phyloP scores from a whole-genome alignment of 2,888 invertebrate species.

The Meta bourneti region DNA sequence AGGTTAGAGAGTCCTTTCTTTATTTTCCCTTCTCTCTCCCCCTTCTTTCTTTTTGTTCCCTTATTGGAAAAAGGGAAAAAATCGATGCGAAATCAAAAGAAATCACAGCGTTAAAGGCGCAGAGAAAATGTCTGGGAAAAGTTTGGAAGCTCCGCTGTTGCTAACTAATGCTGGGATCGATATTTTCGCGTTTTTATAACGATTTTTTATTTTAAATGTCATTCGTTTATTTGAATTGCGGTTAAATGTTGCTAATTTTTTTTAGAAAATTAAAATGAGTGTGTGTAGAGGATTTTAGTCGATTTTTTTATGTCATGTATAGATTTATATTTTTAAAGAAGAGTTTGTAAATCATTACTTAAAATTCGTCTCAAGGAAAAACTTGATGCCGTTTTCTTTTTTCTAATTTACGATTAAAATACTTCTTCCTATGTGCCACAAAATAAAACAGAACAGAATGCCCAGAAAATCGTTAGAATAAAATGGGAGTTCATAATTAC shows the following conservation, averaged over 20 bases:
- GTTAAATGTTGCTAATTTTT: not conserved
- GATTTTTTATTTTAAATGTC: not conserved
- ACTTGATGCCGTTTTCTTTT: too few relatives aligned
- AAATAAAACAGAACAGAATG: too few relatives aligned
- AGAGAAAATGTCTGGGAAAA: constrained; percentile 21
- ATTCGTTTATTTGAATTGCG: not conserved
- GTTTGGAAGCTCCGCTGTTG: constrained; percentile 28
- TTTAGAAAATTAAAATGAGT: too few relatives aligned
- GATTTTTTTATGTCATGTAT: too few relatives aligned
- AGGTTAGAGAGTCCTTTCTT: constrained; percentile 47
- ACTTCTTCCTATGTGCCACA: too few relatives aligned
- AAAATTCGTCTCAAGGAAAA: too few relatives aligned
- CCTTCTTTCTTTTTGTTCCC: constrained; percentile 4
- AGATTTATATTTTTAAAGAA: too few relatives aligned
- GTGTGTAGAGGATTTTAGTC: too few relatives aligned
- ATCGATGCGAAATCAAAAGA: constrained; percentile 66
- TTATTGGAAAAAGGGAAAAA: constrained; percentile 50
- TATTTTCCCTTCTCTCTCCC: constrained; percentile 4
- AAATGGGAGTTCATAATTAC: too few relatives aligned
- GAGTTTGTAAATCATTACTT: too few relatives aligned
- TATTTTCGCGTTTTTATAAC: constrained; percentile 14
- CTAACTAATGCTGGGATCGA: constrained; percentile 53
- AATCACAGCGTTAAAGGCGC: constrained; percentile 46
- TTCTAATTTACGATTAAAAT: too few relatives aligned
- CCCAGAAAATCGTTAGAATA: too few relatives aligned